Base-by-base conservation (phyloP, 2,888 invertebrate species). In the Cheilosia impressa region DNA sequence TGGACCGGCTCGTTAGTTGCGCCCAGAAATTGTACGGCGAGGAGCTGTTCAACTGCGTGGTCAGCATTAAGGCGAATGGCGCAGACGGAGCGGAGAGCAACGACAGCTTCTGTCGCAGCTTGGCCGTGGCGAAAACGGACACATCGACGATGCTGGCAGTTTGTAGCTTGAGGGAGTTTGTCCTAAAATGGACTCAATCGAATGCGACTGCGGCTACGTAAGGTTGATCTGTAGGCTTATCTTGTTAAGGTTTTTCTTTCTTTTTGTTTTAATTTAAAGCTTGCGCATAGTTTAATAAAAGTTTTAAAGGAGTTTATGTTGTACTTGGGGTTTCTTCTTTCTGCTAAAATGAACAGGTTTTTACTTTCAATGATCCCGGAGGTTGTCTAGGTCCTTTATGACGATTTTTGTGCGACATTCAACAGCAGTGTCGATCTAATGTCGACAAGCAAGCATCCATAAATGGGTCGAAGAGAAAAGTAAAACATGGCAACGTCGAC, bases 1-100 rank as follows among this genome's bases (percentile, higher is more conserved):
- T 92, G 76, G 88, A 89, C 34, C 84, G 77, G 50, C 47, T 92
- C n/a, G 88, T 92, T 2, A 88, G 88, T 15, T 92, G 91, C 76
- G 87, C 89, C 2, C 89, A 90, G 17, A 89, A 90, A 0, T 89
- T 91, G 62, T 92, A 90, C 84, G 82, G 83, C 6, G 83, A 89
- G 4, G 87, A 90, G 41, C 50, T 91, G 38, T 89, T 85, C 5
- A 57, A 89, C 2, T 87, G 88, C 76, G 82, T 92, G 4, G 80
- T 88, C 2, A 90, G 90, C 52, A 87, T 92, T 9, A 89, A 88
- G 4, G 84, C 62, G 52, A 89, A 89, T 83, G 92, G 92, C 13
- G 88, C 89, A 5, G 73, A 82, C 43, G 91, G 89, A 10, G 89
- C 89, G 15, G 89, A 89, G 41, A 88, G 89, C 1, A 79, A 87